These are phyloP conservation scores for Vombatus ursinus DNA, from an alignment of 2,113 vertebrate genomes.

Conservation along the genomic window DNA sequence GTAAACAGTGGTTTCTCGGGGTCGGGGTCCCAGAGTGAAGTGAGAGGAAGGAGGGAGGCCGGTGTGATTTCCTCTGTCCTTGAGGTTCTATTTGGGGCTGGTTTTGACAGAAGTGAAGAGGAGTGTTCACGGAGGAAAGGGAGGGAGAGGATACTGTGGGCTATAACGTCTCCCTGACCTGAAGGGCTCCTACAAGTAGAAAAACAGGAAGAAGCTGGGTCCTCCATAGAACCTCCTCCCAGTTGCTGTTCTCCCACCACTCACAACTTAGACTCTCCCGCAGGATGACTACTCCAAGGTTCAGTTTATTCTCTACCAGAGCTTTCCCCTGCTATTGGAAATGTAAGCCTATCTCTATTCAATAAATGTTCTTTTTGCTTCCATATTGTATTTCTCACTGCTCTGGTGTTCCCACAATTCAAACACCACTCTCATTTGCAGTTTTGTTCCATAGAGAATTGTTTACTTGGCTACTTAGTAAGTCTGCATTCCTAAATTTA, in stretches of 20 bases:
- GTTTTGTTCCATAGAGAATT: background rate
- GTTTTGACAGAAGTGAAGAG: slow-evolving; percentile 10
- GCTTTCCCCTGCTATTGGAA: background rate
- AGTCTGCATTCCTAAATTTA: background rate
- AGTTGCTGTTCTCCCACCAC: too few species aligned
- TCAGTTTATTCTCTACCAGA: background rate
- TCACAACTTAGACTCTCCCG: background rate
- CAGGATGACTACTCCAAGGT: background rate
- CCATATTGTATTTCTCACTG: background rate
- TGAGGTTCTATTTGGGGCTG: background rate
- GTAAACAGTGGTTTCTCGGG: background rate
- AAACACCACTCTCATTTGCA: background rate
- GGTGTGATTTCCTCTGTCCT: background rate
- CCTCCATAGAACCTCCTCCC: background rate
- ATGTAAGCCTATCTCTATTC: background rate
- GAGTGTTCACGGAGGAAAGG: background rate
- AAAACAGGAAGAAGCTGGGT: background rate
- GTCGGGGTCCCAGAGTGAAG: background rate
- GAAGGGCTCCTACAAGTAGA: background rate
- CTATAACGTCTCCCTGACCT: background rate
- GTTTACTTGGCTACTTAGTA: background rate
- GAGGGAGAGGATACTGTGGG: background rate
- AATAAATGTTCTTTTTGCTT: background rate
- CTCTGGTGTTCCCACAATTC: background rate
- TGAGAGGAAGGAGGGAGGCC: background rate